phyloP scores from a whole-genome alignment of 2,888 invertebrate genomes.

The Noctua janthe region DNA sequence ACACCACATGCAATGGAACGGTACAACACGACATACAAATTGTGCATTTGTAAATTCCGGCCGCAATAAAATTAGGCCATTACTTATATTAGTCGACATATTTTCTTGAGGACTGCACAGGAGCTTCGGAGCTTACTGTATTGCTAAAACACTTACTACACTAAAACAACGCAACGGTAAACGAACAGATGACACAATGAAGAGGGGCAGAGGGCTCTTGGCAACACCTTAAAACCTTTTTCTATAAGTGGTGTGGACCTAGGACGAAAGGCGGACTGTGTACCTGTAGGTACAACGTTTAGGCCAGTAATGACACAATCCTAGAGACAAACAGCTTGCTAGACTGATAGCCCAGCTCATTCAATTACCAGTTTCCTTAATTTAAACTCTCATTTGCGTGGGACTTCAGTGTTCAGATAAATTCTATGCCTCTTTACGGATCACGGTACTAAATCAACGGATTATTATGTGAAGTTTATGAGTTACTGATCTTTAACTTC shows the following conservation, averaged over 20 bases:
- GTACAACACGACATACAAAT: background rate
- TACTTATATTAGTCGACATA: background rate
- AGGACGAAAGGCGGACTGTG: background rate
- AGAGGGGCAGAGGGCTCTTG: background rate
- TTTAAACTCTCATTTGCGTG: constrained; percentile 59
- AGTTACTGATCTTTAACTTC: background rate
- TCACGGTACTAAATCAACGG: constrained; percentile 34
- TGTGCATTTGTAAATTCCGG: background rate
- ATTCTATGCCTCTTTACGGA: constrained; percentile 37
- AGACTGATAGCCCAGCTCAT: constrained; percentile 40
- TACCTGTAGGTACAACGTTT: constrained; percentile 12
- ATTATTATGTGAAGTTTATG: constrained; percentile 8
- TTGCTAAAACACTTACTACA: background rate
- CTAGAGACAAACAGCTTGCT: constrained; percentile 22
- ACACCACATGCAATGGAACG: constrained; percentile 23
- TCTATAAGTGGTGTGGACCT: background rate
- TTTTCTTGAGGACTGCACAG: background rate
- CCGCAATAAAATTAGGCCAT: background rate
- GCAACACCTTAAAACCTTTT: background rate
- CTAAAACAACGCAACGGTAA: background rate
- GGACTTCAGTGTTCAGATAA: constrained; percentile 43
- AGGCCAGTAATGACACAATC: constrained; percentile 28
- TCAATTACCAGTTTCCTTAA: constrained; percentile 60
- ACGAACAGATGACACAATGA: background rate
- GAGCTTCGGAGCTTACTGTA: background rate